Base-by-base conservation (phyloP, 2,797 vertebrate species). In the Myripristis murdjan region DNA sequence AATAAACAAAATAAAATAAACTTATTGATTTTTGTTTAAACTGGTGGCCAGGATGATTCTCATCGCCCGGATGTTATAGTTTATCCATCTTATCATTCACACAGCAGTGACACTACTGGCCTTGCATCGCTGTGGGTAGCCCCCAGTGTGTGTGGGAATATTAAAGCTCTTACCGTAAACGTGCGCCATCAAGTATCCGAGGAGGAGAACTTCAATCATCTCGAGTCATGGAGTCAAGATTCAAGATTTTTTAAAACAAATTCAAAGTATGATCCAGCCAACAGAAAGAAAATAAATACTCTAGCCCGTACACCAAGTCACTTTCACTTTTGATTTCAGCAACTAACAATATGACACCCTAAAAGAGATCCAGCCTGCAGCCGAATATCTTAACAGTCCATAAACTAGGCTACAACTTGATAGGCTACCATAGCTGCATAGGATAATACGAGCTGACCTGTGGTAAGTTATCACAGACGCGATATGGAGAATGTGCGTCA, bases 251-350 rank as follows among this genome's bases (percentile, higher is more conserved):
- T 28, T 28, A 6, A 2, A 28, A 10, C 12, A 20, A 26, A n/a
- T 10, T 10, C 43, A 56, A 7, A 5, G 3, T 12, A 6, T 26
- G 1, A 28, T 11, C 22, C 18, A 26, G 1, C 9, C 12, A n/a
- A 1, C 2, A 8, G 43, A 46, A 4, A 24, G 23, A 5, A n/a
- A 37, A 52, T 15, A 52, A 26, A 39, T 35, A 39, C 11, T 39
- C 37, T 14, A 9, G 5, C 3, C 11, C 10, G 16, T 37, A 16
- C 16, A 48, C 26, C 49, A 4, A n/a, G 6, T 1, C 54, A 78
- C 89, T 95, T 95, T 94, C 93, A 87, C 91, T 95, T 94, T 93
- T 90, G 82, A 53, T 93, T 91, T 81, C 23, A 82, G 57, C 24
- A 52, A 1, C 58, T 41, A 37, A 15, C 22, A 3, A 7, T 37